Conservation (phyloP, 2,797 vertebrate species). For the Austrolebias charrua region DNA sequence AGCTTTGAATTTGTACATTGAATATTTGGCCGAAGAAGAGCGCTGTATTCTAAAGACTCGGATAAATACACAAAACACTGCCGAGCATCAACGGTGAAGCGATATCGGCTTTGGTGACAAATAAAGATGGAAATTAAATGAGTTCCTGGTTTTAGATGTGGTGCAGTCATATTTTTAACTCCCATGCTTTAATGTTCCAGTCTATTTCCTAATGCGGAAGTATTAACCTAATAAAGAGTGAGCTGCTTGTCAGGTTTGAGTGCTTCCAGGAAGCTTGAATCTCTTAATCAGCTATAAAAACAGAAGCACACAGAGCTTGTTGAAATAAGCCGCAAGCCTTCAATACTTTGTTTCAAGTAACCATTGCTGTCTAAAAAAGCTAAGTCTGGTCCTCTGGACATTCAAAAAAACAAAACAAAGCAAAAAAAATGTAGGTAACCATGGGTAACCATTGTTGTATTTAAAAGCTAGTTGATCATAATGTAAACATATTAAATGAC, state of each 20-base stretch:
- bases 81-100: constrained; percentile 17
- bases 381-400: too few relatives aligned
- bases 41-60: constrained; percentile 37
- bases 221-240: constrained; percentile 29
- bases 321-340: too few relatives aligned
- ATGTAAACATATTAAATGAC: too few relatives aligned
- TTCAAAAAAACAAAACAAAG: too few relatives aligned
- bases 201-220: constrained; percentile 8
- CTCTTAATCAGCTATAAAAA: too few relatives aligned
- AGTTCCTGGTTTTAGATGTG: constrained; percentile 13
- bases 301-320: too few relatives aligned
- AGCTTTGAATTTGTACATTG: constrained; percentile 29
- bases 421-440: too few relatives aligned
- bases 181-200: constrained; percentile 20
- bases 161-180: neutral
- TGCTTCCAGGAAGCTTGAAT: neutral
- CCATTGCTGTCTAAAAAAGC: too few relatives aligned
- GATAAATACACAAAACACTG: neutral
- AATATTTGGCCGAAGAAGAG: constrained; percentile 17
- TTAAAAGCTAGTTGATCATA: too few relatives aligned
- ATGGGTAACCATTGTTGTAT: too few relatives aligned
- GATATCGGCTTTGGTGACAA: constrained; percentile 21
- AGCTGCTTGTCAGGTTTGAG: constrained; percentile 12
- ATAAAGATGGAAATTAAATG: constrained; percentile 20
- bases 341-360: too few relatives aligned